Evolutionary conservation across 2,797 vertebrate genomes (phyloP), one percentile per base, ranked within the genome.

Genomic region (Gallirallus australis): DNA sequence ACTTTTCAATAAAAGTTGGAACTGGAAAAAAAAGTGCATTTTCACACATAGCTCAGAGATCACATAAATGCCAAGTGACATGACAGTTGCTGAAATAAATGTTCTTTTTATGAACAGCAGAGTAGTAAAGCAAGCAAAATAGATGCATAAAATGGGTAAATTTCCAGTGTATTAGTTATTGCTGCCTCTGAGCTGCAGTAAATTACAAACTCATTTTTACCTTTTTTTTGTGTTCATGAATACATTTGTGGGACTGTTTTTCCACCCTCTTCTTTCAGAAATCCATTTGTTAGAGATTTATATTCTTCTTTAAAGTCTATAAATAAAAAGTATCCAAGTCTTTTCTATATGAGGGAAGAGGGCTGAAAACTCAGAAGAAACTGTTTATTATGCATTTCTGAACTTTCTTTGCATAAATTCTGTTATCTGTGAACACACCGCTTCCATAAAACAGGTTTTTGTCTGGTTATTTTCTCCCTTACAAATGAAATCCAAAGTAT

Each of bases 131-230:
- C 96, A 97, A 97, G 89, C 91, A 97, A 98, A 98, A 97, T 97
- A 97, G 97, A 98, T 97, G 96, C 96, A 98, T 97, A 97, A 97
- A 98, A 97, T 96, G 94, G 96, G 94, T 97, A 97, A 96, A 97
- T 97, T 98, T 98, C 97, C 95, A 97, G 57, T 91, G 82, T 97
- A 97, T 98, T 98, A 97, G 97, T 98, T 98, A 98, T 95, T 97
- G 90, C 95, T 97, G 86, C 90, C 96, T 98, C 94, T 72, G 94
- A 97, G 96, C 37, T 89, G 82, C 90, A 93, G 79, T 98, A 98
- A 98, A 98, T 98, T 97, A 97, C 54, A 95, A 94, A 97, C 87
- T 97, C 93, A 91, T 97, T 97, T 97, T 96, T 93, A 96, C 92
- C 23, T 90, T 89, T 94, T 97, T 97, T 96, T 94, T 96, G 68